phyloP scores from a whole-genome alignment of 2,797 vertebrate species.

The Pseudochirops corinnae region DNA sequence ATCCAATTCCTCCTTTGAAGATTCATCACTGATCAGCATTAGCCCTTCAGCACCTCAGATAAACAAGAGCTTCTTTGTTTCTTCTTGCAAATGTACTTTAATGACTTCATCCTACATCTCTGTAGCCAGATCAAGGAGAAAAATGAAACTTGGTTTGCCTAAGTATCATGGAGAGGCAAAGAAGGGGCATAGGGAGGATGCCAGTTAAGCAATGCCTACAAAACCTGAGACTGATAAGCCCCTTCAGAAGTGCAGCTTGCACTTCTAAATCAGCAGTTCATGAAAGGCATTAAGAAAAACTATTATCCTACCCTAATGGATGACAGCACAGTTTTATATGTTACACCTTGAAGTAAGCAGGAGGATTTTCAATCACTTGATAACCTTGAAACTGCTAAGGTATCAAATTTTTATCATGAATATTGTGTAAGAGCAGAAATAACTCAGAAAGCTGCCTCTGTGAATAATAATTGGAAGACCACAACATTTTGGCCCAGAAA shows the following conservation, averaged over 20 bases:
- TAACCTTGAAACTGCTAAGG: slow-evolving; percentile 90
- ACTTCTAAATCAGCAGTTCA: slow-evolving; percentile 88
- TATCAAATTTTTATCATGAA: slow-evolving; percentile 91
- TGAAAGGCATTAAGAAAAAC: slow-evolving; percentile 88
- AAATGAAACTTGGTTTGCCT: slow-evolving; percentile 77
- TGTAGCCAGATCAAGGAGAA: slow-evolving; percentile 67
- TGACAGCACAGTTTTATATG: slow-evolving; percentile 86
- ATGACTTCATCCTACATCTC: slow-evolving; percentile 62
- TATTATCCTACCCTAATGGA: slow-evolving; percentile 87
- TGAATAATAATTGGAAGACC: slow-evolving; percentile 87
- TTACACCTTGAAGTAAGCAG: slow-evolving; percentile 89
- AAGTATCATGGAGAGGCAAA: slow-evolving; percentile 55
- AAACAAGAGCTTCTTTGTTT: slow-evolving; percentile 70
- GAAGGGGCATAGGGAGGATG: slow-evolving; percentile 21
- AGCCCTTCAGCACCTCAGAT: slow-evolving; percentile 24
- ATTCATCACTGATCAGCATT: slow-evolving; percentile 43
- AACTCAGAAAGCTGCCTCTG: slow-evolving; percentile 87
- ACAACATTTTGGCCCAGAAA: slow-evolving; percentile 78
- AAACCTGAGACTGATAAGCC: slow-evolving; percentile 81
- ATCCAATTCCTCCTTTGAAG: slow-evolving; percentile 30
- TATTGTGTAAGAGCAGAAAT: slow-evolving; percentile 87
- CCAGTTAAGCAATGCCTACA: slow-evolving; percentile 47
- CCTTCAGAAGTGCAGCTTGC: slow-evolving; percentile 83
- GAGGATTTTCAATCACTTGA: slow-evolving; percentile 89
- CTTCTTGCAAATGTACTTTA: slow-evolving; percentile 62